These are phyloP conservation scores for Coelinius sp. DNA, from an alignment of 2,888 invertebrate genomes.

Conservation along the genomic window DNA sequence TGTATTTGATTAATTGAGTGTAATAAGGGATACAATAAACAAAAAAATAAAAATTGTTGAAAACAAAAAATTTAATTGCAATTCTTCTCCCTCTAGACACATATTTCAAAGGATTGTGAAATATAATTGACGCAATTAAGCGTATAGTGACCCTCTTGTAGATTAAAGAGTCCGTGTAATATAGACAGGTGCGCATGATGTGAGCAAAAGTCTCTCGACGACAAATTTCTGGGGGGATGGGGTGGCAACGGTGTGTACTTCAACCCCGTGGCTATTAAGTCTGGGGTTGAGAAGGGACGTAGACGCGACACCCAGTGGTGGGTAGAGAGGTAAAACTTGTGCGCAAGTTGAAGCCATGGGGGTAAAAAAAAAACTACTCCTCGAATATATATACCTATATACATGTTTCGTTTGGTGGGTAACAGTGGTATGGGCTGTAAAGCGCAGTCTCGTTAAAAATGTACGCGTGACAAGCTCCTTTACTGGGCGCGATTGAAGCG, in stretches of 20 bases:
- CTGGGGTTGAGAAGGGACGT: constrained; percentile 33
- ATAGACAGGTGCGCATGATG: constrained; percentile 17
- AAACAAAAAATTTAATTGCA: neutral
- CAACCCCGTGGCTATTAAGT: constrained; percentile 25
- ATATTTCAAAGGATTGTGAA: neutral
- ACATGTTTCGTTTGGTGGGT: constrained; percentile 5
- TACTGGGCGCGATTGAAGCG: constrained; percentile 49
- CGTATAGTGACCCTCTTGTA: constrained; percentile 20
- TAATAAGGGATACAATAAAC: too few species aligned
- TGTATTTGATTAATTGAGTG: too few species aligned
- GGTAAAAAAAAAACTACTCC: constrained; percentile 7
- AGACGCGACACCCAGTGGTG: constrained; percentile 1
- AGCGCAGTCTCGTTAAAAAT: constrained; percentile 59
- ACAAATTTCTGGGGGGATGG: constrained; percentile 20
- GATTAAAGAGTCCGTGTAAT: constrained; percentile 13
- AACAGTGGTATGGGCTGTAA: constrained; percentile 24
- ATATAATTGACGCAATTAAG: constrained; percentile 3
- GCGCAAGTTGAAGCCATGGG: constrained; percentile 12
- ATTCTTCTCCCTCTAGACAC: neutral
- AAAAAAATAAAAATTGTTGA: too few species aligned
- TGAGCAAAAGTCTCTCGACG: constrained; percentile 16
- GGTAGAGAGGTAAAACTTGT: constrained; percentile 3
- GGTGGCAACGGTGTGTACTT: constrained; percentile 41
- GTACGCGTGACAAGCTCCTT: constrained; percentile 59
- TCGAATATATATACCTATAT: neutral